These are phyloP conservation scores for Lasaia peninsularis DNA, from an alignment of 1,140 invertebrate species.

Conservation along the genomic window DNA sequence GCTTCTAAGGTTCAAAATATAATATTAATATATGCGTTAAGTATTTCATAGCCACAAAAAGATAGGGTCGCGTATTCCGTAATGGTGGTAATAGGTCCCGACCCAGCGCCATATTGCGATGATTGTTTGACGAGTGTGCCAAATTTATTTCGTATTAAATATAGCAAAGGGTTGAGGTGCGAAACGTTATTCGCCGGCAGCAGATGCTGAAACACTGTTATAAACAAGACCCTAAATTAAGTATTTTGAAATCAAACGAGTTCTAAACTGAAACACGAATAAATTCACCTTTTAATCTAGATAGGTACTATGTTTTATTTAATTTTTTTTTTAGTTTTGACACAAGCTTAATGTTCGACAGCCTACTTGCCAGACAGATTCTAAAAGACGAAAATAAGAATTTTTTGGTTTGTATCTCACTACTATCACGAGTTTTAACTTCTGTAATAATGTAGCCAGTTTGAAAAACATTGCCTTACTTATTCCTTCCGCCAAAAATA, in stretches of 20 bases:
- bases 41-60: constrained; percentile 3
- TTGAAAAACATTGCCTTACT: no score
- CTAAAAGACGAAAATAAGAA: no score
- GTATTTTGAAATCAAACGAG: constrained; percentile 2
- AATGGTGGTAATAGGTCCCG: constrained; percentile 49
- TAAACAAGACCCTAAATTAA: constrained; percentile 32
- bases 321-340: no score
- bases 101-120: constrained; percentile 63
- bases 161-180: constrained; percentile 60
- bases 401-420: no score
- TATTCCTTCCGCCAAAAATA: no score
- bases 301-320: no score
- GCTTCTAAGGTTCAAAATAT: no score
- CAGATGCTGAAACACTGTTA: constrained; percentile 34
- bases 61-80: constrained; percentile 32
- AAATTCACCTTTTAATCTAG: neutral
- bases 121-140: constrained; percentile 56
- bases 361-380: no score
- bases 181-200: constrained; percentile 41
- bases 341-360: no score
- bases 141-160: constrained; percentile 69
- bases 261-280: neutral
- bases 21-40: neutral
- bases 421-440: no score
- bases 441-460: no score